These are phyloP conservation scores for Sceloporus tristichus DNA, from an alignment of 2,113 vertebrate genomes.

Conservation along the genomic window DNA sequence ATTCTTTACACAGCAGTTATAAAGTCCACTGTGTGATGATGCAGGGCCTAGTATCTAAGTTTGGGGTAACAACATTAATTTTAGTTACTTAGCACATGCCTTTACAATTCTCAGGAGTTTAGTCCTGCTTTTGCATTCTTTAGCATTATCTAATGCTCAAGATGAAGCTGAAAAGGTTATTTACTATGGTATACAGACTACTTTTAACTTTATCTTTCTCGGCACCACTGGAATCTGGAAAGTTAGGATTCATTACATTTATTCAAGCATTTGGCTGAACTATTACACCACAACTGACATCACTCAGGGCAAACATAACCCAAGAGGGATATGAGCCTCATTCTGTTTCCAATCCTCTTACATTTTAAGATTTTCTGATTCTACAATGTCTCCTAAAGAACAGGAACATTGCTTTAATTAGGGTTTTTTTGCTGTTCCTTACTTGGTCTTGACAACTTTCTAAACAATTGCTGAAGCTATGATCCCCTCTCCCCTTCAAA, in stretches of 20 bases:
- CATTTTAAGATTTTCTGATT: slow-evolving; percentile 38
- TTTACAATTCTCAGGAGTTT: slow-evolving; percentile 59
- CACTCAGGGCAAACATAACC: slow-evolving; percentile 70
- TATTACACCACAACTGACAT: slow-evolving; percentile 75
- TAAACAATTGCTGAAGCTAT: neutral
- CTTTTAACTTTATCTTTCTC: slow-evolving; percentile 69
- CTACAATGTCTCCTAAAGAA: slow-evolving; percentile 35
- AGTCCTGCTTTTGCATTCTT: slow-evolving; percentile 55
- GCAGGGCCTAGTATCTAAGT: slow-evolving; percentile 38
- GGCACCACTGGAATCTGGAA: slow-evolving; percentile 58
- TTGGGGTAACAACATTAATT: slow-evolving; percentile 57
- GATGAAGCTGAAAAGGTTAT: slow-evolving; percentile 55
- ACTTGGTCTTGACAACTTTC: slow-evolving; percentile 10
- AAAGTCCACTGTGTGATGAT: neutral
- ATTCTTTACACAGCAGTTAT: slow-evolving; percentile 57
- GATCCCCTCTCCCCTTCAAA: neutral
- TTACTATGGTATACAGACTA: slow-evolving; percentile 65
- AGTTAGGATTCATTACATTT: slow-evolving; percentile 75
- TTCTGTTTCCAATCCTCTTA: slow-evolving; percentile 39
- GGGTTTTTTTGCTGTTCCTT: slow-evolving; percentile 4
- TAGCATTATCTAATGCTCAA: slow-evolving; percentile 55
- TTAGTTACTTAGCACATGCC: slow-evolving; percentile 51
- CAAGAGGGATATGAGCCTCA: slow-evolving; percentile 49
- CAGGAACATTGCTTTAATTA: neutral
- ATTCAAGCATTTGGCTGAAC: slow-evolving; percentile 70